A percentile compares a stretch with the other conserved stretches of the same genome.
Conservation (phyloP, 1,140 invertebrate genomes). For the Cydia strobilella region DNA sequence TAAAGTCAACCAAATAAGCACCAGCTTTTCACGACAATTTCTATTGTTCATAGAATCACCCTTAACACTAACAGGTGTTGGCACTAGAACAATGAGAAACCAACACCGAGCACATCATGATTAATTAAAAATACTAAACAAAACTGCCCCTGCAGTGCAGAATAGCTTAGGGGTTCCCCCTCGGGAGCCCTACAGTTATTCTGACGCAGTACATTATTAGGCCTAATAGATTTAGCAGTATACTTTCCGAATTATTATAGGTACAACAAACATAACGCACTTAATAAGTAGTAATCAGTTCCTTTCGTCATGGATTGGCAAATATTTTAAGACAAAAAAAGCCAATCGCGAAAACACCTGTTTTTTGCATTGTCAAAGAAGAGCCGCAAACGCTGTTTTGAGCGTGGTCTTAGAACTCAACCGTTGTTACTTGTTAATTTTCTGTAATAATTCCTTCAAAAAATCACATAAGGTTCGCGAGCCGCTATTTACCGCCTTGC, state of each 20-base stretch:
- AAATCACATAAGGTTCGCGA: too few relatives aligned
- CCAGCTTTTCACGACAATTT: conserved; percentile 14
- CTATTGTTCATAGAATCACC: not conserved
- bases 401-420: too few relatives aligned
- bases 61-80: conserved; percentile 26
- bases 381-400: too few relatives aligned
- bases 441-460: too few relatives aligned
- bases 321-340: too few relatives aligned
- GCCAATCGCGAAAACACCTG: too few relatives aligned
- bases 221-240: not conserved
- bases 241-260: not conserved
- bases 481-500: too few relatives aligned
- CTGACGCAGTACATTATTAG: not conserved
- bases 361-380: too few relatives aligned
- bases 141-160: conserved; percentile 19
- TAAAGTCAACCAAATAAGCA: conserved; percentile 17
- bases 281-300: too few relatives aligned
- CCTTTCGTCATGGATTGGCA: too few relatives aligned
- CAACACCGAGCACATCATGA: conserved; percentile 20
- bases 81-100: conserved; percentile 2
- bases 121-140: conserved; percentile 31
- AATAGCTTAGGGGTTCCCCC: not conserved
- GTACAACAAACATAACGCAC: too few relatives aligned
- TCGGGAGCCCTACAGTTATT: not conserved
- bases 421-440: too few relatives aligned